Base-by-base conservation (phyloP, 2,888 invertebrate genomes). In the Vandiemenella viatica region DNA sequence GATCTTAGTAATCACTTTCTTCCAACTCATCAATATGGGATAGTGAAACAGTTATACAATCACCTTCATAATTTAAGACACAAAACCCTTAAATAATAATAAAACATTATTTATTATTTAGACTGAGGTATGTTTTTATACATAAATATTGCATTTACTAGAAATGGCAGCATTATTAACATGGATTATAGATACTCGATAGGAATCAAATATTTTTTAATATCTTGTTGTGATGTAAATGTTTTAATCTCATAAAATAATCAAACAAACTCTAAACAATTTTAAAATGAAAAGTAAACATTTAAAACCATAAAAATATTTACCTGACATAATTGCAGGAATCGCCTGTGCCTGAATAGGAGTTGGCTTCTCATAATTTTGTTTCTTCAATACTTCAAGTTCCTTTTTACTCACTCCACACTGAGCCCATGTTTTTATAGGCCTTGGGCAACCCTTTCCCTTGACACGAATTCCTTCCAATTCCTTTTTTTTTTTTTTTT, bases 261-360 rank as follows among this genome's bases (percentile, higher is more conserved):
- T n/a, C n/a, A n/a, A n/a, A n/a, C n/a, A n/a, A n/a, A n/a, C n/a
- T n/a, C n/a, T n/a, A n/a, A n/a, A n/a, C n/a, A n/a, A n/a, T n/a
- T n/a, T n/a, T n/a, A n/a, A n/a, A n/a, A n/a, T n/a, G n/a, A n/a
- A n/a, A n/a, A n/a, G n/a, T n/a, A n/a, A n/a, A n/a, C n/a, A n/a
- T n/a, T n/a, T n/a, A 4, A 32, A 4, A 4, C 32, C 32, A 32
- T n/a, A 23, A 8, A 6, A 23, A 23, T 23, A 23, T 4, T 45
- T 50, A 55, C 88, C 89, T 45, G 87, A 89, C 96, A 99, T 96
- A 52, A 98, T 89, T 20, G 91, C 89, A 4, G 91, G 90, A 61
- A 98, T 89, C 3, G 96, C 97, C 69, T 99, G 98, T 48, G 90
- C 83, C 68, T 98, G 98, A 61, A 98, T 98, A 0, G 98, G 97